A percentile compares a stretch with the other conserved stretches of the same genome.
phyloP scores from a whole-genome alignment of 2,888 invertebrate species.

The Ferrisia virgata region DNA sequence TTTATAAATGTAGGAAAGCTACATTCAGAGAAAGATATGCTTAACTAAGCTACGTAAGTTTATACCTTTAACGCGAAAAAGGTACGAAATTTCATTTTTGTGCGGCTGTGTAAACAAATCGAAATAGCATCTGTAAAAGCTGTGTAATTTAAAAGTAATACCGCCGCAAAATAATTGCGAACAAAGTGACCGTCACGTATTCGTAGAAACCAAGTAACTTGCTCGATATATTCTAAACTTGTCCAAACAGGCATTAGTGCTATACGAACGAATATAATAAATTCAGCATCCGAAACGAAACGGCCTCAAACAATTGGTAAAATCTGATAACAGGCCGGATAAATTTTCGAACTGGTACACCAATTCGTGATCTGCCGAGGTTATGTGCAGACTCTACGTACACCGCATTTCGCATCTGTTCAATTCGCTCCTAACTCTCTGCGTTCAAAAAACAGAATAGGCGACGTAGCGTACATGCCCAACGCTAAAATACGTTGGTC shows the following conservation, averaged over 20 bases:
- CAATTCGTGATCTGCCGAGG: constrained; percentile 20
- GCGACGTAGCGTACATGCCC: neutral
- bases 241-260: neutral
- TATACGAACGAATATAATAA: neutral
- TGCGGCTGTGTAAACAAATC: too few relatives aligned
- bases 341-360: neutral
- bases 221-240: neutral
- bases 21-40: too few relatives aligned
- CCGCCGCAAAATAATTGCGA: neutral
- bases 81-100: too few relatives aligned
- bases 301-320: constrained; percentile 5
- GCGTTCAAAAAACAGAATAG: neutral
- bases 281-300: neutral
- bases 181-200: neutral
- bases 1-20: too few relatives aligned
- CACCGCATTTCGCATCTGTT: neutral
- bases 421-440: neutral
- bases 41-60: too few relatives aligned
- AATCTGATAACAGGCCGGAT: constrained; percentile 25
- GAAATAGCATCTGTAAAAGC: too few relatives aligned
- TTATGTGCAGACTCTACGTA: neutral
- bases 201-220: neutral
- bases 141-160: neutral
- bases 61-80: too few relatives aligned
- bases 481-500: neutral